Percentiles rank a stretch among this genome's conserved stretches.
Conservation (phyloP, 2,888 invertebrate genomes). For the Sinodicranocentrus sp. region DNA sequence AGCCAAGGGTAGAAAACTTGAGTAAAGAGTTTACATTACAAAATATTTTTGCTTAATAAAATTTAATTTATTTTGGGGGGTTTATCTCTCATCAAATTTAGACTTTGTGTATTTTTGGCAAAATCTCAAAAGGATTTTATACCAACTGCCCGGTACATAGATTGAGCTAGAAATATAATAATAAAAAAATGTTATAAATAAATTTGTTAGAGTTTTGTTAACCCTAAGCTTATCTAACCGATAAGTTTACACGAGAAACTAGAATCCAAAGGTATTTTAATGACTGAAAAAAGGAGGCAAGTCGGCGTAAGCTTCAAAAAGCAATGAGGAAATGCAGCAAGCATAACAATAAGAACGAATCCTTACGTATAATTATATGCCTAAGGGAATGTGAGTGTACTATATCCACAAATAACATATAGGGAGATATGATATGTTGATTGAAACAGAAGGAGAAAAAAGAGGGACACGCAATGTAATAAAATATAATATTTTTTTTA, state of each 20-base stretch:
- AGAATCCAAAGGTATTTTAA: not conserved
- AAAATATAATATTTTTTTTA: slow-evolving; percentile 28
- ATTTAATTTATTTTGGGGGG: not conserved
- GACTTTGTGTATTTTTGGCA: too few species aligned
- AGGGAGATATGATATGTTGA: not conserved
- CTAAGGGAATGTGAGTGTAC: not conserved
- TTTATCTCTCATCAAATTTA: too few species aligned
- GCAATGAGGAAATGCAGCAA: slow-evolving; percentile 45
- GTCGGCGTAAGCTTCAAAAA: not conserved
- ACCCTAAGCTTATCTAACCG: not conserved
- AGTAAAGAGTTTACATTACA: not conserved
- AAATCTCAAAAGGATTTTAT: not conserved
- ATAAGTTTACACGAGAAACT: not conserved
- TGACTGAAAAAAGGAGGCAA: not conserved
- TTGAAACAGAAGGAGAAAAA: slow-evolving; percentile 3
- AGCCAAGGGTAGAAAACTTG: not conserved
- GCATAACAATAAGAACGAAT: slow-evolving; percentile 33
- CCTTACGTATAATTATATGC: not conserved
- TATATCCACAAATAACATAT: not conserved
- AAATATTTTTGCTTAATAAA: not conserved
- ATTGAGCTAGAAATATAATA: not conserved
- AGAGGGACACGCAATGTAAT: slow-evolving; percentile 16
- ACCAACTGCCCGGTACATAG: slow-evolving; percentile 30
- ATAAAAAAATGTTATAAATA: not conserved
- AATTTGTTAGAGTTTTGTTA: not conserved